A percentile compares a stretch with the other conserved stretches of the same genome.
These are phyloP conservation scores for Drosophila conformis DNA, from an alignment of 2,888 invertebrate genomes.

Conservation along the genomic window DNA sequence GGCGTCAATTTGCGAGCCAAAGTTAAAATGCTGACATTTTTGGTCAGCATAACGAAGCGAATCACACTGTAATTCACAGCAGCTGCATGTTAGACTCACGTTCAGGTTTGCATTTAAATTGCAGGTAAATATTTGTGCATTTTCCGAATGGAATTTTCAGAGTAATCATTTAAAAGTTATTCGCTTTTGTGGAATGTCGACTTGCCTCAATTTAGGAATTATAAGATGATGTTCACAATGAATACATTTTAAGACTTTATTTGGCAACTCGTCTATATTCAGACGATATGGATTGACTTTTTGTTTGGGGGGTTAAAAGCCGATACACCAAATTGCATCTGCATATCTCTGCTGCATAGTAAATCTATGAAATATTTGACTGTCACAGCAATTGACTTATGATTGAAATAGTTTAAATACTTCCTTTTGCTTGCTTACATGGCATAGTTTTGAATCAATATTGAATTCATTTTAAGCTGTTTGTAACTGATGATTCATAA, in stretches of 20 bases:
- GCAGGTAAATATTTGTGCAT: conserved; percentile 46
- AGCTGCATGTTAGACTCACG: conserved; percentile 15
- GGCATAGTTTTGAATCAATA: background rate
- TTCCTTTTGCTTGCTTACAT: background rate
- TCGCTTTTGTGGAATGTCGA: conserved; percentile 7
- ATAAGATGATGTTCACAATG: background rate
- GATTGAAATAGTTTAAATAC: background rate
- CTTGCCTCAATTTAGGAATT: background rate
- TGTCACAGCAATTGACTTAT: background rate
- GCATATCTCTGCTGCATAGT: background rate
- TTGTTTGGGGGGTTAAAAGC: background rate
- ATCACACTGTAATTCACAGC: conserved; percentile 42
- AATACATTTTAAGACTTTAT: background rate
- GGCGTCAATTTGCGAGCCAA: conserved; percentile 38
- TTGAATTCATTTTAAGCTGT: background rate
- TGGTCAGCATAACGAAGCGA: conserved; percentile 39
- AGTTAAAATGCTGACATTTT: conserved; percentile 52
- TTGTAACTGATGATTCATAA: background rate
- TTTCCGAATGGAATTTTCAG: conserved; percentile 13
- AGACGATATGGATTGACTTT: background rate
- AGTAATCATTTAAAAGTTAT: conserved; percentile 8
- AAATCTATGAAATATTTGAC: background rate
- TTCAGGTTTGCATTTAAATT: conserved; percentile 54
- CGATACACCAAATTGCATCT: background rate
- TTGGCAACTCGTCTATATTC: background rate